These are phyloP conservation scores for Margaritifera margaritifera DNA, from an alignment of 2,888 invertebrate species.

Conservation along the genomic window DNA sequence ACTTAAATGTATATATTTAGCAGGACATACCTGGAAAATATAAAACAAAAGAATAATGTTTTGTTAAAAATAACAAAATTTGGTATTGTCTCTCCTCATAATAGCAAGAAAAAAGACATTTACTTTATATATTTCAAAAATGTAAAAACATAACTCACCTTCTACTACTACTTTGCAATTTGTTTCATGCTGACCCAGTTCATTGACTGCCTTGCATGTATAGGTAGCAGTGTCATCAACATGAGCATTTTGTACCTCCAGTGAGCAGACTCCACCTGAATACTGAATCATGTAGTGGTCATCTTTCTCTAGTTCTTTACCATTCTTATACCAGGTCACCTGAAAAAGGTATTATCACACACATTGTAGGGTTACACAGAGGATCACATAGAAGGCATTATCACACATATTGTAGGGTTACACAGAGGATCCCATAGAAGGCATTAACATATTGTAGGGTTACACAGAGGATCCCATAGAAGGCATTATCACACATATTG, in stretches of 20 bases:
- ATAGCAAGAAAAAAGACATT: too few species aligned
- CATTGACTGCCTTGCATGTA: constrained; percentile 92
- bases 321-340: constrained; percentile 86
- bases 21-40: too few species aligned
- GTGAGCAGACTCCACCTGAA: constrained; percentile 95
- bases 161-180: constrained; percentile 81
- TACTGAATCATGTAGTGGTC: constrained; percentile 86
- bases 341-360: constrained; percentile 49
- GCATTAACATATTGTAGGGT: not conserved
- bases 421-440: not conserved
- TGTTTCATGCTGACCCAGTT: constrained; percentile 95
- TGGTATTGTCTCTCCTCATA: too few species aligned
- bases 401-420: too few species aligned
- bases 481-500: too few species aligned
- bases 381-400: not conserved
- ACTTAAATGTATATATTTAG: too few species aligned
- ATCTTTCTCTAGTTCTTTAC: constrained; percentile 90
- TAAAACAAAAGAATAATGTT: too few species aligned
- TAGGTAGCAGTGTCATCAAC: constrained; percentile 98
- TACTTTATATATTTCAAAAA: not conserved
- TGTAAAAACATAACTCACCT: constrained; percentile 42
- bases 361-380: not conserved
- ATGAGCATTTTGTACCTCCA: constrained; percentile 96
- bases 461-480: too few species aligned
- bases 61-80: too few species aligned